Conservation (phyloP, 2,113 vertebrate genomes). For the Lonchura striata region DNA sequence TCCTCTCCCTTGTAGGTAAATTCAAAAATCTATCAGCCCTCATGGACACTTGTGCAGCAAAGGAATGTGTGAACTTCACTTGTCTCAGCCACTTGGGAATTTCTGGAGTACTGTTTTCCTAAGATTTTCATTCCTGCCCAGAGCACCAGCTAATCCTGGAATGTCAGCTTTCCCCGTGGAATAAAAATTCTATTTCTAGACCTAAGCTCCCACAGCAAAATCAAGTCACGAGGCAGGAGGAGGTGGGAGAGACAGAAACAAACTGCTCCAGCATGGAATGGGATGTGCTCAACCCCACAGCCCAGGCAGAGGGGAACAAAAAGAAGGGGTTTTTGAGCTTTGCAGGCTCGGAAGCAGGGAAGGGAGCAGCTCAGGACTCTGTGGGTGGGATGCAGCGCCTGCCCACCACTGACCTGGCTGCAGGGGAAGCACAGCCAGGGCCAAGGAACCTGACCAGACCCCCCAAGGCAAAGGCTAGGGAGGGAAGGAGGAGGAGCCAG, state of each 20-base stretch:
- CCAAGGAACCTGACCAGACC: not conserved
- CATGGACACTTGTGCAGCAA: not conserved
- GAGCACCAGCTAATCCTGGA: not conserved
- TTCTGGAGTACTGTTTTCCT: not conserved
- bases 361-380: not conserved
- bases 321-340: not conserved
- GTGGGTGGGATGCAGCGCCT: not conserved
- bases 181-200: constrained; percentile 10
- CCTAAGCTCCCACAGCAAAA: not conserved
- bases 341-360: not conserved
- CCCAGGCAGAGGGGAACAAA: not conserved
- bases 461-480: not conserved
- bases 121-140: not conserved
- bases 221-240: not conserved
- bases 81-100: not conserved
- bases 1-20: not conserved
- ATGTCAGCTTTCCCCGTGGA: not conserved
- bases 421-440: not conserved
- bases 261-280: not conserved
- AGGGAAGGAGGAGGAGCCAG: not conserved
- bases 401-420: not conserved
- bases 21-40: not conserved
- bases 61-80: not conserved
- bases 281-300: not conserved
- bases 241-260: not conserved